Conservation (phyloP, 1,140 invertebrate species). For the Lepidurus couesii region DNA sequence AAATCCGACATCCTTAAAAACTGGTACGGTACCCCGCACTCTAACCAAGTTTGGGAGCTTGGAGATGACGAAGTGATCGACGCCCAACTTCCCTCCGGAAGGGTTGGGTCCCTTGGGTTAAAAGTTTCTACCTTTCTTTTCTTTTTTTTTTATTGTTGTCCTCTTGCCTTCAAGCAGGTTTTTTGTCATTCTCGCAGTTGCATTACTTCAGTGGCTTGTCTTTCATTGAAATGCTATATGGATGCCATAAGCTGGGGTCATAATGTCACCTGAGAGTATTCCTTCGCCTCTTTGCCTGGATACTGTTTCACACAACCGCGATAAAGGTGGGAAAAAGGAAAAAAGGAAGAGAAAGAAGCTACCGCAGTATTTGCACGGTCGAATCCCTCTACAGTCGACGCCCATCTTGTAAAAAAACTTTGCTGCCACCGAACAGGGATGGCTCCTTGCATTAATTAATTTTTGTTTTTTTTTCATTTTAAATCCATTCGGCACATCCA, state of each 20-base stretch:
- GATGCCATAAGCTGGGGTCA: neutral
- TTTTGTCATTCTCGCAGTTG: neutral
- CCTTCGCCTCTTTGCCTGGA: neutral
- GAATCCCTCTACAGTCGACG: conserved; percentile 4
- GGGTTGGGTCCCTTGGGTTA: conserved; percentile 13
- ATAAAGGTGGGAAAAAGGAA: neutral
- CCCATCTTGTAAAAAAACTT: conserved; percentile 13
- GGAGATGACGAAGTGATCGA: neutral
- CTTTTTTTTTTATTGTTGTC: conserved; percentile 2
- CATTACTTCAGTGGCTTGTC: conserved; percentile 4
- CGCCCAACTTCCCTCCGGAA: neutral
- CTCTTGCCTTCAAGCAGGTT: neutral
- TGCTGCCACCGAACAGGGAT: neutral
- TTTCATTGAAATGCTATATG: neutral
- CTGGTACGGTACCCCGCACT: neutral
- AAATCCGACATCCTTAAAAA: neutral
- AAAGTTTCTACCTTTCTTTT: conserved; percentile 5
- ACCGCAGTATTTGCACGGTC: neutral
- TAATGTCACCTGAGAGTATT: neutral
- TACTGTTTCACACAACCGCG: neutral
- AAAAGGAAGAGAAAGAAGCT: conserved; percentile 14
- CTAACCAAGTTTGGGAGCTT: neutral
- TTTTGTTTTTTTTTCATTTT: neutral
- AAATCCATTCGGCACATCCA: neutral
- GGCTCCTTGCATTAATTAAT: neutral